phyloP scores from a whole-genome alignment of 2,888 invertebrate species.

The Lingula anatina region DNA sequence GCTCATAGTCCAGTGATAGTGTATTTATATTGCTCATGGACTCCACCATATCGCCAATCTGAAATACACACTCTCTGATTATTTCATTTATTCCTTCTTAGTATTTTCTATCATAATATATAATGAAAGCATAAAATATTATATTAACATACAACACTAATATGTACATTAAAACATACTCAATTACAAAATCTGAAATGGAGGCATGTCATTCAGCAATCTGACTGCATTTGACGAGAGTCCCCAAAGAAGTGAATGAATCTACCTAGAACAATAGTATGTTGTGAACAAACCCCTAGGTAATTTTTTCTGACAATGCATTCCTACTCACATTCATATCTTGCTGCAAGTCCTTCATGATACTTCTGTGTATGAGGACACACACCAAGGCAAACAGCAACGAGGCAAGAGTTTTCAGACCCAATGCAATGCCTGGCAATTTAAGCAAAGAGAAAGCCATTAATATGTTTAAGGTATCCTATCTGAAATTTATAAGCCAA shows the following conservation, averaged over 20 bases:
- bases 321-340: constrained; percentile 20
- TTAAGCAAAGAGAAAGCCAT: not conserved
- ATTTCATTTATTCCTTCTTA: too few species aligned
- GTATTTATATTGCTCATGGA: constrained; percentile 25
- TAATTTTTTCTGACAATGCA: too few species aligned
- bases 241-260: not conserved
- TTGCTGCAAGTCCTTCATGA: constrained; percentile 58
- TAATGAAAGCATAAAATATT: too few species aligned
- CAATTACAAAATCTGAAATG: too few species aligned
- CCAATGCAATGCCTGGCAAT: constrained; percentile 70
- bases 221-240: not conserved
- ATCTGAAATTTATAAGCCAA: not conserved
- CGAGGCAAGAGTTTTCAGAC: constrained; percentile 80
- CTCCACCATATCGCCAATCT: constrained; percentile 26
- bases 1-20: constrained; percentile 11
- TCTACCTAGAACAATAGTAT: too few species aligned
- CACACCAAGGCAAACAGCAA: constrained; percentile 82
- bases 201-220: too few species aligned
- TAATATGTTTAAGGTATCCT: not conserved
- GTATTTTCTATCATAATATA: too few species aligned
- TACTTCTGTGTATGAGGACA: constrained; percentile 77
- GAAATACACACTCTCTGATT: too few species aligned
- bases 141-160: too few species aligned
- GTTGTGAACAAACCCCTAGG: too few species aligned
- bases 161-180: too few species aligned